Evolutionary conservation across 1,140 invertebrate genomes (phyloP), one percentile per base, ranked within the genome.

Genomic region (Cyrtorhinus lividipennis): DNA sequence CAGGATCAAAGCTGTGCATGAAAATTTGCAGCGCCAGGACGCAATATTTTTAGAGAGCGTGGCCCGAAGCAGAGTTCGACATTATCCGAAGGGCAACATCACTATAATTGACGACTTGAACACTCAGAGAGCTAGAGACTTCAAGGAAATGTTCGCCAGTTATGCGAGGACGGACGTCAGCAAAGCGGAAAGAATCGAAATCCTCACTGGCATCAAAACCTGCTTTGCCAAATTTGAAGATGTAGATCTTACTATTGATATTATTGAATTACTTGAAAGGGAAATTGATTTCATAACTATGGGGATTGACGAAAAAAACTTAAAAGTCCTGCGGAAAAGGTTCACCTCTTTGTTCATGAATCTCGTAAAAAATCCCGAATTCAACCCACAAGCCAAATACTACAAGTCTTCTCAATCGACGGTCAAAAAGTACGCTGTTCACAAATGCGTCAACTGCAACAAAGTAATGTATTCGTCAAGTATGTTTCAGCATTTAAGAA

Each of bases 271-370:
- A 15, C 58, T 59, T 3, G 58, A 59, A 15, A n/a, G 58, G 1
- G 58, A 59, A 59, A 23, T 59, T 12, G 58, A 59, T 59, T 59
- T 59, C n/a, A 30, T 59, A 18, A 59, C 23, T 13, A 27, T 59
- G 27, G 25, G 27, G n/a, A 59, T 59, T 12, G 24, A 25, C 1
- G 24, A 8, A 3, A 26, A 59, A n/a, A 59, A 59, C 27, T 30
- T 59, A 26, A 24, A n/a, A 2, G 26, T n/a, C 18, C 18, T 59
- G 58, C 27, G 58, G 26, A 59, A 30, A 30, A 26, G 58, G 23
- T 26, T 59, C n/a, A 26, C 27, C 27, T 22, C 58, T 59, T 23
- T 59, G 24, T 59, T 27, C 24, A 27, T 59, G 24, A 59, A 30
- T 30, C n/a, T 59, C 15, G 27, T 30, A 10, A 59, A 59, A 30